A percentile compares a stretch with the other conserved stretches of the same genome.
phyloP scores from a whole-genome alignment of 1,140 invertebrate species.

The Harlomillsia oculata region DNA sequence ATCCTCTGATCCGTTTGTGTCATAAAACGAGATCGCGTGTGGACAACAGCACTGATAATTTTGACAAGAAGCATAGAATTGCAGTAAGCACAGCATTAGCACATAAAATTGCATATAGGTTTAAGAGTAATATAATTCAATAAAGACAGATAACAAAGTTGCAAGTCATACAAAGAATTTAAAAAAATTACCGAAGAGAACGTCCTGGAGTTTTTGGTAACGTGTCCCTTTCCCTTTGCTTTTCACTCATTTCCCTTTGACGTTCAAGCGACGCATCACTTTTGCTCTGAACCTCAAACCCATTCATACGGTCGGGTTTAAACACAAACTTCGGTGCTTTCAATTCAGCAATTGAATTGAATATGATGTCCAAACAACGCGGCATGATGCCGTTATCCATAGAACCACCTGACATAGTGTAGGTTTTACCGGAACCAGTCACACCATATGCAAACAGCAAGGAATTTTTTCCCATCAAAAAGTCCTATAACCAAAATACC shows the following conservation, averaged over 20 bases:
- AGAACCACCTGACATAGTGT: slow-evolving; percentile 71
- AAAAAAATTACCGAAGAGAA: too few species aligned
- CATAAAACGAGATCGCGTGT: too few species aligned
- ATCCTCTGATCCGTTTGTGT: too few species aligned
- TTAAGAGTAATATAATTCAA: not conserved
- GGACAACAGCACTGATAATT: too few species aligned
- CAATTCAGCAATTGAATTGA: slow-evolving; percentile 72
- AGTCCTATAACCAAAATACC: too few species aligned
- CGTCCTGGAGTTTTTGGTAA: slow-evolving; percentile 27
- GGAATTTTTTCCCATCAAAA: slow-evolving; percentile 73
- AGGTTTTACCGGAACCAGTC: slow-evolving; percentile 92
- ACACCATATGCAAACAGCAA: slow-evolving; percentile 92
- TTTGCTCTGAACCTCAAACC: slow-evolving; percentile 80
- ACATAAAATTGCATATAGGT: not conserved
- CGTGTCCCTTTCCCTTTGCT: not conserved
- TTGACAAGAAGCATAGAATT: too few species aligned
- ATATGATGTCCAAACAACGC: slow-evolving; percentile 78
- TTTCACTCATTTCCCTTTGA: slow-evolving; percentile 42
- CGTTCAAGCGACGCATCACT: slow-evolving; percentile 76
- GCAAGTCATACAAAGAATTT: not conserved
- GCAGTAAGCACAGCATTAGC: not conserved
- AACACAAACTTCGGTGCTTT: slow-evolving; percentile 77
- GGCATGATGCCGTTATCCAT: slow-evolving; percentile 63
- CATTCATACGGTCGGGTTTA: slow-evolving; percentile 85
- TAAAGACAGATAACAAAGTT: not conserved